phyloP scores from a whole-genome alignment of 2,797 vertebrate species.

The Neosilurus hyrtlii region DNA sequence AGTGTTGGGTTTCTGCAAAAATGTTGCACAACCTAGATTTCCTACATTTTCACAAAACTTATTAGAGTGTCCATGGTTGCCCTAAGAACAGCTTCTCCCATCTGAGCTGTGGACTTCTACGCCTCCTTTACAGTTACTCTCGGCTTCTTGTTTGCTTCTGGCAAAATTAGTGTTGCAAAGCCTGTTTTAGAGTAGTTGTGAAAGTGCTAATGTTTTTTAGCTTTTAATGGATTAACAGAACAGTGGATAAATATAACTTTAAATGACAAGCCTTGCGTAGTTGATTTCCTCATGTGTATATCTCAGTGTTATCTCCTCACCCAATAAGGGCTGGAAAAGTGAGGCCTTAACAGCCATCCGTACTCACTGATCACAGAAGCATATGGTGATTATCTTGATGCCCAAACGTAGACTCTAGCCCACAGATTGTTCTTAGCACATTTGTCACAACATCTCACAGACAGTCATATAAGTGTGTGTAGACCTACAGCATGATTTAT shows the following conservation, averaged over 20 bases:
- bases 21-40: not conserved
- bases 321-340: conserved; percentile 11
- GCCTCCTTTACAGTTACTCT: not conserved
- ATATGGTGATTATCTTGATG: conserved; percentile 47
- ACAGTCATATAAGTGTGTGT: conserved; percentile 35
- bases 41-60: not conserved
- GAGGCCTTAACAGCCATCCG: conserved; percentile 19
- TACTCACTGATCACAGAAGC: conserved; percentile 44
- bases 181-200: not conserved
- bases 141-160: conserved; percentile 3
- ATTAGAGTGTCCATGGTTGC: not conserved
- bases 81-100: not conserved
- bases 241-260: not conserved
- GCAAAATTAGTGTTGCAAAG: not conserved
- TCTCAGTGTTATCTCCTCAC: conserved; percentile 17
- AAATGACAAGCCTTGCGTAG: conserved; percentile 8
- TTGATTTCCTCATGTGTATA: conserved; percentile 19
- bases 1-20: not conserved
- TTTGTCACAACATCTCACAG: conserved; percentile 45
- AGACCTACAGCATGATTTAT: conserved; percentile 43
- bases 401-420: conserved; percentile 19
- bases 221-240: not conserved
- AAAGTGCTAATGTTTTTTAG: not conserved
- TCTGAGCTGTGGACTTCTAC: not conserved
- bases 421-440: conserved; percentile 2